Conservation (phyloP, 2,797 vertebrate genomes). For the Melanotaenia trifasciata region DNA sequence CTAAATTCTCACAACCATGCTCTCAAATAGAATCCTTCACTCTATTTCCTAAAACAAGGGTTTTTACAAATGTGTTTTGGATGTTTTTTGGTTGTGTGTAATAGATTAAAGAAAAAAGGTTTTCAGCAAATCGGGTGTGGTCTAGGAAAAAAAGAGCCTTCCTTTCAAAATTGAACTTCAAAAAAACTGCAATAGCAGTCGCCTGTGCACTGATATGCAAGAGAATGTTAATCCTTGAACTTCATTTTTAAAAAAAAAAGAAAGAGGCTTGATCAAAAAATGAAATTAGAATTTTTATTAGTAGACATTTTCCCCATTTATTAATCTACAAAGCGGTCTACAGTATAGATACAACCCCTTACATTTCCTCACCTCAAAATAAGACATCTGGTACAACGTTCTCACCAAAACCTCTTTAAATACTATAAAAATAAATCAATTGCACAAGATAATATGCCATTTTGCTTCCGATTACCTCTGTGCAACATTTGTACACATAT, state of each 20-base stretch:
- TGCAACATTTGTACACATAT: slow-evolving; percentile 58
- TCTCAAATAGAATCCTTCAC: too few relatives aligned
- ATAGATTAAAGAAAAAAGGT: too few relatives aligned
- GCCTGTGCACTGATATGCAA: too few relatives aligned
- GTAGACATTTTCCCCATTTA: slow-evolving; percentile 68
- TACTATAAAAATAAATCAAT: slow-evolving; percentile 86
- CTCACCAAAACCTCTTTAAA: slow-evolving; percentile 77
- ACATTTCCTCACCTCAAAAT: slow-evolving; percentile 66
- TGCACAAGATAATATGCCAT: slow-evolving; percentile 74
- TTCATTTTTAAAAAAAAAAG: not conserved
- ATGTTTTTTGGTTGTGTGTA: too few relatives aligned
- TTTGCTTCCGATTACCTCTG: slow-evolving; percentile 74
- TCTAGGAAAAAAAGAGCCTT: too few relatives aligned
- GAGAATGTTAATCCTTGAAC: not conserved
- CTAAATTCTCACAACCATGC: too few relatives aligned
- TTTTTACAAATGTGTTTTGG: too few relatives aligned
- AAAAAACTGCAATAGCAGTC: too few relatives aligned
- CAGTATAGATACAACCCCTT: slow-evolving; percentile 46
- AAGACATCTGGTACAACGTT: slow-evolving; percentile 72
- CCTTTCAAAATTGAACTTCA: too few relatives aligned
- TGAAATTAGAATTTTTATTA: slow-evolving; percentile 79
- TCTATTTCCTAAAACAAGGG: too few relatives aligned
- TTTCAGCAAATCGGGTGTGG: too few relatives aligned
- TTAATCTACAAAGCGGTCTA: slow-evolving; percentile 67
- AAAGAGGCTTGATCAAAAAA: slow-evolving; percentile 40